These are phyloP conservation scores for Danaus chrysippus DNA, from an alignment of 2,888 invertebrate species.

Conservation along the genomic window DNA sequence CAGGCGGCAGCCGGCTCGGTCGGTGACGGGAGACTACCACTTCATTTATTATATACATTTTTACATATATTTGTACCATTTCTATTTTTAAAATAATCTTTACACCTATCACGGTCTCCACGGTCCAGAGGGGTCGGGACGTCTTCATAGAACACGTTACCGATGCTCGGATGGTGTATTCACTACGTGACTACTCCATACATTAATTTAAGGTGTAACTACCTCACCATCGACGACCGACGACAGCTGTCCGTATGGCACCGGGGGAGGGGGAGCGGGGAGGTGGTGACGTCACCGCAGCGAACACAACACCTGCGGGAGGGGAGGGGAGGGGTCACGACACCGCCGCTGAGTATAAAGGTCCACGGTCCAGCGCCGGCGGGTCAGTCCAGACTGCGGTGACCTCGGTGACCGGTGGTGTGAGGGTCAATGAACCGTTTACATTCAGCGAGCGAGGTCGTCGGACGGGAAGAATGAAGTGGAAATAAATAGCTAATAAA, in stretches of 20 bases:
- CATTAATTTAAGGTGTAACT: no score
- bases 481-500: not conserved
- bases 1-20: not conserved
- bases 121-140: no score
- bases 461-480: not conserved
- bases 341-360: not conserved
- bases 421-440: no score
- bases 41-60: slow-evolving; percentile 7
- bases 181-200: no score
- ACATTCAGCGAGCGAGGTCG: no score
- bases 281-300: slow-evolving; percentile 12
- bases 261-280: not conserved
- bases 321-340: slow-evolving; percentile 13
- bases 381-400: no score
- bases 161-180: not conserved
- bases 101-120: not conserved
- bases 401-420: no score
- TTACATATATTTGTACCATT: slow-evolving; percentile 7
- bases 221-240: no score
- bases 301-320: slow-evolving; percentile 39
- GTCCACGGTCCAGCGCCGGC: not conserved
- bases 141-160: not conserved
- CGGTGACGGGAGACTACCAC: not conserved
- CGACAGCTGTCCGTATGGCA: not conserved
- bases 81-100: slow-evolving; percentile 1